A percentile compares a stretch with the other conserved stretches of the same genome.
Conservation (phyloP, 2,113 vertebrate genomes). For the Hiodon alosoides region DNA sequence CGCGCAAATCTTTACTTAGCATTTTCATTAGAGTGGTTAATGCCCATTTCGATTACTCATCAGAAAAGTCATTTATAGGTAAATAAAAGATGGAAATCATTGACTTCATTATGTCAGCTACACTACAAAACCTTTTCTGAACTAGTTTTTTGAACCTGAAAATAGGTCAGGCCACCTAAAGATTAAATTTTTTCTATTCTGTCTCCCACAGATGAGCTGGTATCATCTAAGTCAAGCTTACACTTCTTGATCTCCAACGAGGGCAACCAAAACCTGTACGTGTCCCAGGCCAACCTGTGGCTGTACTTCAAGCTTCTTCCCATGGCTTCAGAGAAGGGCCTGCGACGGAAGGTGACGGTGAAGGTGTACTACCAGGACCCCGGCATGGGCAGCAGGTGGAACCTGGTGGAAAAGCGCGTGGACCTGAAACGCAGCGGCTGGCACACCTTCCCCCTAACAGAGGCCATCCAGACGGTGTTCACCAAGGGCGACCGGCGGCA, state of each 20-base stretch:
- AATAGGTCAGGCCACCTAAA: too few relatives aligned
- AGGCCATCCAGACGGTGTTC: conserved; percentile 81
- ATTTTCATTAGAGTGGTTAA: too few relatives aligned
- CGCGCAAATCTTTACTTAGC: too few relatives aligned
- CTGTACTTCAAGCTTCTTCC: conserved; percentile 91
- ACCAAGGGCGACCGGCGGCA: conserved; percentile 80
- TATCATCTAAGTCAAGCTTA: conserved; percentile 76
- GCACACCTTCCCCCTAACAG: conserved; percentile 93
- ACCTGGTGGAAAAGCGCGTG: conserved; percentile 86
- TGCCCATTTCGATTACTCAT: too few relatives aligned
- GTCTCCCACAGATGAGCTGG: conserved; percentile 74
- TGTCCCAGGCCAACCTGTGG: conserved; percentile 94
- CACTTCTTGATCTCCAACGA: conserved; percentile 94
- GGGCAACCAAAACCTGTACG: conserved; percentile 93
- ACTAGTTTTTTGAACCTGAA: too few relatives aligned
- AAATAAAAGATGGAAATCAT: too few relatives aligned
- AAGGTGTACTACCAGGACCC: conserved; percentile 85
- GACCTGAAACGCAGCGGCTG: conserved; percentile 95
- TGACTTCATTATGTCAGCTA: too few relatives aligned
- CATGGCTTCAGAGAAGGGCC: conserved; percentile 79
- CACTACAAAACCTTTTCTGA: too few relatives aligned
- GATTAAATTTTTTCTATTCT: conserved; percentile 27
- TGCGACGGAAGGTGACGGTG: conserved; percentile 84
- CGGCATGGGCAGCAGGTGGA: conserved; percentile 68
- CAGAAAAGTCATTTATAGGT: too few relatives aligned